These are phyloP conservation scores for Carlito syrichta DNA, from an alignment of 2,113 vertebrate genomes.

Conservation along the genomic window DNA sequence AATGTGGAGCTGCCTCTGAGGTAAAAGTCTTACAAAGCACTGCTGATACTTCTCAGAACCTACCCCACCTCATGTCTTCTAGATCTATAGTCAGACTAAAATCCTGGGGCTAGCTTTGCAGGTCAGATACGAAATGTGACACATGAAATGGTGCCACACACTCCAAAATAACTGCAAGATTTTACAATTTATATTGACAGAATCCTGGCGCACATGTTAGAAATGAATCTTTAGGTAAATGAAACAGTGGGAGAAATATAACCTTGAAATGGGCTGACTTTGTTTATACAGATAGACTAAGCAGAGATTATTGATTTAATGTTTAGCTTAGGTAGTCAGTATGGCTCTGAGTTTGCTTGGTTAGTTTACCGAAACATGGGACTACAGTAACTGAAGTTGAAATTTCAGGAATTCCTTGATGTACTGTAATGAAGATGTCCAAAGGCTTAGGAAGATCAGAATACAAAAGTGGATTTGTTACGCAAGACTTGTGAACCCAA, in stretches of 20 bases:
- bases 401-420: background rate
- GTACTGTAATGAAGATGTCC: background rate
- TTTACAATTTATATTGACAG: background rate
- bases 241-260: background rate
- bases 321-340: background rate
- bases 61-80: background rate
- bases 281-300: background rate
- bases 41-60: background rate
- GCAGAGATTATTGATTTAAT: background rate
- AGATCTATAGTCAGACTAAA: background rate
- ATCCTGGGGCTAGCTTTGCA: background rate
- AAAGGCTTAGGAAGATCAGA: background rate
- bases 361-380: background rate
- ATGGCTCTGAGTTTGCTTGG: background rate
- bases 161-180: background rate
- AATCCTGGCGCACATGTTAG: background rate
- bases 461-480: background rate
- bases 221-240: background rate
- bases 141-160: background rate
- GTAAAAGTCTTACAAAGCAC: background rate
- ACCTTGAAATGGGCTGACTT: background rate
- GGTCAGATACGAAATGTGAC: background rate
- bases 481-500: background rate
- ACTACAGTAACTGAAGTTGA: background rate
- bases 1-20: background rate